Evolutionary conservation across 92 coral and sea anemone species (phyloP), one percentile per base, ranked within the genome.

Genomic region (Zoanthus sansibaricus): DNA sequence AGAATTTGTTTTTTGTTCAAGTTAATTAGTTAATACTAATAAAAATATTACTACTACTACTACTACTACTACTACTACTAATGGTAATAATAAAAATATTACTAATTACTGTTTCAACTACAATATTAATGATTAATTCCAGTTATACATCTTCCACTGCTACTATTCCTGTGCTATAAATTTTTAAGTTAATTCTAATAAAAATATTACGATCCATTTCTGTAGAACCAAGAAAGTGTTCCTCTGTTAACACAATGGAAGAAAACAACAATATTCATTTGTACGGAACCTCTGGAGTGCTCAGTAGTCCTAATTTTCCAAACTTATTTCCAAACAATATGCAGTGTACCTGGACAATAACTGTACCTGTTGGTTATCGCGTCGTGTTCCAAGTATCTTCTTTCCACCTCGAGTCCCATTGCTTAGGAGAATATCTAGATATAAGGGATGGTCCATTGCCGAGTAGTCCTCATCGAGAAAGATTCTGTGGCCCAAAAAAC

Each of bases 241-340:
- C 89, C 4, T 37, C 86, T 45, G 61, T 31, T 5, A 91, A 87
- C 83, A 91, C 88, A 9, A 32, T 61, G 30, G 48, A 78, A 49
- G 94, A 91, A 67, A 91, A 91, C 89, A 83, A 91, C 61, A 83
- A 91, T 78, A 82, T 91, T 67, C 52, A 58, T 47, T 15, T 83
- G 42, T 16, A 25, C 1, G 67, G 86, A 3, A 11, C 20, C n/a
- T 73, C 91, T 2, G 91, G 91, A 9, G 56, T 62, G 45, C 74
- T 94, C 3, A 83, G 91, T 3, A 94, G 93, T 62, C 98, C 95
- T 15, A 94, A 94, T 91, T 94, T 90, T 37, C 98, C 98, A 2
- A 21, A 72, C 42, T 33, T 79, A 14, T 94, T 86, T 67, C 93
- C 95, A 9, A 48, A 88, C 51, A 66, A 83, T 55, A 88, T 86